Conservation (phyloP, 1,140 invertebrate genomes). For the Leptinotarsa lineolata region DNA sequence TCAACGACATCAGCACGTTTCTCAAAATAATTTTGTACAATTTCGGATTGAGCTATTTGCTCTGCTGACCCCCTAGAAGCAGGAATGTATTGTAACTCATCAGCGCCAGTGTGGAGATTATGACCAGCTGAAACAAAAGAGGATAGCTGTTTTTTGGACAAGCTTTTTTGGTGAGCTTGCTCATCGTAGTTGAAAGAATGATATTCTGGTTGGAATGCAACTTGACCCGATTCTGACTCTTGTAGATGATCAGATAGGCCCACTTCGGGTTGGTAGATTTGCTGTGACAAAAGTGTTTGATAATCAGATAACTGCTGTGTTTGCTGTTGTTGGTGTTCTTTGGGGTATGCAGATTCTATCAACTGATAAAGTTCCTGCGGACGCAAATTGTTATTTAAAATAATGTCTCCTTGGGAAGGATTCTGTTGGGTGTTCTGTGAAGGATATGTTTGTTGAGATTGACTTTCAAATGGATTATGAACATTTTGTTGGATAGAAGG, state of each 20-base stretch:
- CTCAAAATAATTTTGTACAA: constrained; percentile 47
- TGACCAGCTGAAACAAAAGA: constrained; percentile 35
- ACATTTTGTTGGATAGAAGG: neutral
- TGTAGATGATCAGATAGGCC: neutral
- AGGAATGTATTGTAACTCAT: constrained; percentile 3
- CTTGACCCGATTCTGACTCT: constrained; percentile 18
- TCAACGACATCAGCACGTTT: constrained; percentile 32
- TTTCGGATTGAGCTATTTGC: constrained; percentile 40
- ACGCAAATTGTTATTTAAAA: constrained; percentile 10
- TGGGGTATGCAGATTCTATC: neutral
- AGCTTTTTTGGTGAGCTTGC: constrained; percentile 37
- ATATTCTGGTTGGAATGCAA: constrained; percentile 35
- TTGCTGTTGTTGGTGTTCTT: neutral
- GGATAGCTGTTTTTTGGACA: constrained; percentile 15
- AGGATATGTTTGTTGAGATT: constrained; percentile 23
- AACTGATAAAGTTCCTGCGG: constrained; percentile 22
- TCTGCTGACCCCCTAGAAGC: constrained; percentile 27
- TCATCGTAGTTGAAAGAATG: constrained; percentile 46
- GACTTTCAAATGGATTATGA: neutral
- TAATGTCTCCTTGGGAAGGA: constrained; percentile 20
- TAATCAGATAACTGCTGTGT: constrained; percentile 1
- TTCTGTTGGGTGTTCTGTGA: constrained; percentile 6
- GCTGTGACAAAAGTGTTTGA: constrained; percentile 2
- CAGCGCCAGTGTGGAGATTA: constrained; percentile 27
- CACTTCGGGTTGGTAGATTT: constrained; percentile 8